Conservation (phyloP, 2,888 invertebrate genomes). For the Lydus trimaculatus region DNA sequence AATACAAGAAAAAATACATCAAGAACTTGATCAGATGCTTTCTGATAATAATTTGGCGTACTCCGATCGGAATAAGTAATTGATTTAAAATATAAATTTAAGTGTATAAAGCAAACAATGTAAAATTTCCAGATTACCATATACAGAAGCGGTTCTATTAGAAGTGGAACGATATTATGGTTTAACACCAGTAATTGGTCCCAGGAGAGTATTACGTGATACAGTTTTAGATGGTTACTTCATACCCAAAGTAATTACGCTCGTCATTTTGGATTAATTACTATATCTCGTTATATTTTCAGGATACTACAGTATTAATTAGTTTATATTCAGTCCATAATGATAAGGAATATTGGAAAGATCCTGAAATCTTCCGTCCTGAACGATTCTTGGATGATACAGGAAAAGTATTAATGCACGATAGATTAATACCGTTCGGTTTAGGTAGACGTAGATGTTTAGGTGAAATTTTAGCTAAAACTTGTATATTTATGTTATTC, state of each 20-base stretch:
- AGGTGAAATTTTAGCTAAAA: constrained; percentile 69
- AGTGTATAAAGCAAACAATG: background rate
- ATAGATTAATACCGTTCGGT: constrained; percentile 57
- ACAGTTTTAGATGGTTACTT: constrained; percentile 65
- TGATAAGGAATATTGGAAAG: constrained; percentile 66
- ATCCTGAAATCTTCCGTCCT: constrained; percentile 68
- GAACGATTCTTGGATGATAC: constrained; percentile 67
- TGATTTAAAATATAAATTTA: background rate
- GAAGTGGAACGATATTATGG: constrained; percentile 63
- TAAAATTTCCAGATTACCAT: constrained; percentile 59
- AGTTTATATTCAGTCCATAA: constrained; percentile 70
- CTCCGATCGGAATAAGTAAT: constrained; percentile 49
- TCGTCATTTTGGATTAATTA: background rate
- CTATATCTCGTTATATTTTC: constrained; percentile 24
- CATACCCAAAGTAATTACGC: constrained; percentile 54
- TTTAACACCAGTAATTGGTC: constrained; percentile 62
- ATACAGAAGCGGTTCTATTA: constrained; percentile 64
- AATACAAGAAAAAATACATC: constrained; percentile 66
- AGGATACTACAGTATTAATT: constrained; percentile 65
- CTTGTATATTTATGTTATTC: constrained; percentile 69
- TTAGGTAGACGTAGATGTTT: constrained; percentile 68
- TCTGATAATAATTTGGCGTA: constrained; percentile 58
- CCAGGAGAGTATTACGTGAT: constrained; percentile 63
- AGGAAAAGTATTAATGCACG: constrained; percentile 49
- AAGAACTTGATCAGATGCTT: constrained; percentile 62